phyloP scores from a whole-genome alignment of 2,888 invertebrate genomes.

The Itoplectis maculator region DNA sequence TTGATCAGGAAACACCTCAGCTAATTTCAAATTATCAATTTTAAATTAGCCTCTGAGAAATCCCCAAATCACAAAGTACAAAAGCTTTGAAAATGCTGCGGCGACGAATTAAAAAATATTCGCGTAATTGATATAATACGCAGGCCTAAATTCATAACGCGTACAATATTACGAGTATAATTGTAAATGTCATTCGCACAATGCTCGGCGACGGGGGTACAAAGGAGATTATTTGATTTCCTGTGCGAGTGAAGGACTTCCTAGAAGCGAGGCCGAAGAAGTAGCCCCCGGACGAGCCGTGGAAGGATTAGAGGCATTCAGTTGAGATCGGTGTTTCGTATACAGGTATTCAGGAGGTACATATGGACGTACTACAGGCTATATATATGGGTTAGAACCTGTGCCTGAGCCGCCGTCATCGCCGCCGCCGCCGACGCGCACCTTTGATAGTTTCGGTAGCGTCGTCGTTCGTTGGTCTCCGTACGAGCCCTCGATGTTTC shows the following conservation, averaged over 20 bases:
- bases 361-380: neutral
- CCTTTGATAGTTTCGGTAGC: constrained; percentile 55
- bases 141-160: constrained; percentile 37
- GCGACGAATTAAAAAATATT: neutral
- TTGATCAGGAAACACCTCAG: neutral
- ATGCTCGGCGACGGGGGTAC: constrained; percentile 41
- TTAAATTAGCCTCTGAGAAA: neutral
- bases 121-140: neutral
- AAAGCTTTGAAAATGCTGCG: neutral
- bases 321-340: constrained; percentile 39
- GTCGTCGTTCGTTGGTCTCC: constrained; percentile 51
- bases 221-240: constrained; percentile 67
- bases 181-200: constrained; percentile 59
- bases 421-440: constrained; percentile 30
- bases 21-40: neutral
- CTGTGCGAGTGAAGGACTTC: constrained; percentile 61
- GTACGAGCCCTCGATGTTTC: constrained; percentile 62
- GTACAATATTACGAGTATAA: constrained; percentile 54
- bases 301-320: constrained; percentile 60
- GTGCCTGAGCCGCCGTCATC: constrained; percentile 27
- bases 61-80: neutral
- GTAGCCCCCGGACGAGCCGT: constrained; percentile 28
- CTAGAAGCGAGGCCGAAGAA: constrained; percentile 51
- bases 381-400: constrained; percentile 44
- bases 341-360: constrained; percentile 54